phyloP scores from a whole-genome alignment of 2,797 vertebrate genomes.

The Thalassophryne amazonica region DNA sequence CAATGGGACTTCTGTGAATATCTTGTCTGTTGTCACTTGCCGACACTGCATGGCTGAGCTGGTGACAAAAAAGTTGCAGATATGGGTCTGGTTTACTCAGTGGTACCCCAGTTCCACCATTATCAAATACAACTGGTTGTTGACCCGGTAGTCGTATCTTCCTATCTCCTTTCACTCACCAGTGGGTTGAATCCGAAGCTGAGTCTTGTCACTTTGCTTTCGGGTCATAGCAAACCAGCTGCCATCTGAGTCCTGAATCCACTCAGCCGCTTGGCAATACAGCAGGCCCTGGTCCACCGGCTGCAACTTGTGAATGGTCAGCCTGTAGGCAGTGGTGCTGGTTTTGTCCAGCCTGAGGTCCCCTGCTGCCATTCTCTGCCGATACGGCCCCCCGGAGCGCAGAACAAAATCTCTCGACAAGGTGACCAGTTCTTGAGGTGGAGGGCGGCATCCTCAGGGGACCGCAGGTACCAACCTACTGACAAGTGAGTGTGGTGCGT shows the following conservation, averaged over 20 bases:
- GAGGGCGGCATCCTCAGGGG: slow-evolving; percentile 71
- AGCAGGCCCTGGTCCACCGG: slow-evolving; percentile 91
- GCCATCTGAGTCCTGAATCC: slow-evolving; percentile 92
- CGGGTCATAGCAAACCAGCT: slow-evolving; percentile 94
- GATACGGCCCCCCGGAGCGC: slow-evolving; percentile 83
- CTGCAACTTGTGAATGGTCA: slow-evolving; percentile 94
- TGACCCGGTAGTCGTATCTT: not conserved
- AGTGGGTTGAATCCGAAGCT: slow-evolving; percentile 90
- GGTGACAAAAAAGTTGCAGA: too few relatives aligned
- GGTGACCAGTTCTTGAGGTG: slow-evolving; percentile 85
- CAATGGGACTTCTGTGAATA: too few relatives aligned
- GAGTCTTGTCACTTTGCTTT: slow-evolving; percentile 88
- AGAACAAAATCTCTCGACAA: slow-evolving; percentile 90
- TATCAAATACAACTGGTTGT: too few relatives aligned
- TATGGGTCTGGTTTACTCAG: too few relatives aligned
- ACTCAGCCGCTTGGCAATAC: slow-evolving; percentile 93
- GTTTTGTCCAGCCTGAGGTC: slow-evolving; percentile 92
- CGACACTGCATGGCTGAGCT: too few relatives aligned
- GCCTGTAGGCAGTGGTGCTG: slow-evolving; percentile 84
- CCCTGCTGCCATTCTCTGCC: slow-evolving; percentile 87
- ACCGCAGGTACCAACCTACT: slow-evolving; percentile 88
- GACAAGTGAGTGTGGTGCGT: slow-evolving; percentile 91
- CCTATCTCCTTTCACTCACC: slow-evolving; percentile 70
- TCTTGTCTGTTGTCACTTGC: too few relatives aligned
- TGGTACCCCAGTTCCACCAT: too few relatives aligned